Base-by-base conservation (phyloP, 2,888 invertebrate genomes). In the Geotrupes spiniger region DNA sequence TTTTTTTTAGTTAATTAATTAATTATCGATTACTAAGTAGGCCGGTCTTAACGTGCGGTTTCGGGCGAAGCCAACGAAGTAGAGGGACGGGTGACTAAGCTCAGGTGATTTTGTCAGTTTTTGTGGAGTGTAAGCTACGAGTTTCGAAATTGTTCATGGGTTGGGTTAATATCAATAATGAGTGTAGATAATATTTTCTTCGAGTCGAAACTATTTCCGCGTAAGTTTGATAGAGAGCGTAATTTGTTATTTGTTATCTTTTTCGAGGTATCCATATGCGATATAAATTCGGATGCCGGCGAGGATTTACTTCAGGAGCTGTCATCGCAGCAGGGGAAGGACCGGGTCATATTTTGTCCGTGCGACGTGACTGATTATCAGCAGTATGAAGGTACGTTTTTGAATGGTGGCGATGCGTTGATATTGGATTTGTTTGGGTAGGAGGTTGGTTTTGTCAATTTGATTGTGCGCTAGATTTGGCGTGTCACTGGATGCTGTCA, bases 341-440 rank as follows among this genome's bases (percentile, higher is more conserved):
- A 85, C 65, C 80, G 81, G 50, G 83, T 85, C 6, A 73, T 87
- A 53, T 87, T 84, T 66, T 86, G 85, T 60, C 82, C 82, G 41
- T 86, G 87, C 63, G 87, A 87, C 64, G 87, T 87, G 54, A 87
- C 87, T 0, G 87, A 87, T 69, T 87, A 87, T 69, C 81, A 83
- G 26, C 87, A 87, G 66, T 87, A 85, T 65, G 87, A 87, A 77
- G 85, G 86, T 85, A 69, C 65, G 61, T 60, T 21, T 29, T 31
- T n/a, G 56, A 27, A 9, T 27, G 27, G 8, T 8, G 9, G 9
- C 8, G 9, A 8, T 27, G 57, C 56, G 15, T 41, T 42, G 36
- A 31, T 27, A 9, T 9, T 27, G 27, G 8, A 27, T 27, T 27
- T n/a, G n/a, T n/a, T n/a, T n/a, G n/a, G n/a, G n/a, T n/a, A n/a